Conservation (phyloP, 2,797 vertebrate species). For the Siniperca obscura region DNA sequence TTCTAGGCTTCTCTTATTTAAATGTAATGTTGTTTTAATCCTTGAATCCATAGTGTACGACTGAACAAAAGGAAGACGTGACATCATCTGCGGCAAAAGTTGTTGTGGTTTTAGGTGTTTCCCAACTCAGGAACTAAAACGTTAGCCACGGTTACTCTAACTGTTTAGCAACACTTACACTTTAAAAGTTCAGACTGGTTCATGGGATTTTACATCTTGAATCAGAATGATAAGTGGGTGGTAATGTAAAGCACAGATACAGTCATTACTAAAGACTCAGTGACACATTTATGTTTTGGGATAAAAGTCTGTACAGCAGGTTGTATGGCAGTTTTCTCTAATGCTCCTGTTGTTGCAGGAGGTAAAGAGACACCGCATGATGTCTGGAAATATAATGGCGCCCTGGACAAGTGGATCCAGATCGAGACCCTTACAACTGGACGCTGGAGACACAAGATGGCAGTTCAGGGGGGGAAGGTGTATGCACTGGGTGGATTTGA, state of each 20-base stretch:
- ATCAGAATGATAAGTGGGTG: neutral
- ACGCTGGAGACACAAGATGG: slow-evolving; percentile 99
- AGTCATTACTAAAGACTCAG: neutral
- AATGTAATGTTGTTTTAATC: neutral
- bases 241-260: neutral
- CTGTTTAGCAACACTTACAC: neutral
- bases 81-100: neutral
- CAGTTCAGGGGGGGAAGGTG: slow-evolving; percentile 91
- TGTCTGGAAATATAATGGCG: slow-evolving; percentile 97
- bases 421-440: slow-evolving; percentile 90
- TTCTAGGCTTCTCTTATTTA: neutral
- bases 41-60: neutral
- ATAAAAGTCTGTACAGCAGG: neutral
- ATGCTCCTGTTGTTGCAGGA: slow-evolving; percentile 80
- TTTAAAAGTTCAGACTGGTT: neutral
- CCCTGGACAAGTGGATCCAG: slow-evolving; percentile 98
- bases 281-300: neutral
- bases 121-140: slow-evolving; percentile 57
- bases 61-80: slow-evolving; percentile 25
- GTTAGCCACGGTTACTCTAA: neutral
- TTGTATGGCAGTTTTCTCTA: neutral
- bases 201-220: neutral
- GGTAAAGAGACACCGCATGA: slow-evolving; percentile 97
- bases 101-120: slow-evolving; percentile 67
- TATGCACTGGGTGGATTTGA: slow-evolving; percentile 95